phyloP scores from a whole-genome alignment of 1,140 invertebrate genomes.

The Papilio glaucus region DNA sequence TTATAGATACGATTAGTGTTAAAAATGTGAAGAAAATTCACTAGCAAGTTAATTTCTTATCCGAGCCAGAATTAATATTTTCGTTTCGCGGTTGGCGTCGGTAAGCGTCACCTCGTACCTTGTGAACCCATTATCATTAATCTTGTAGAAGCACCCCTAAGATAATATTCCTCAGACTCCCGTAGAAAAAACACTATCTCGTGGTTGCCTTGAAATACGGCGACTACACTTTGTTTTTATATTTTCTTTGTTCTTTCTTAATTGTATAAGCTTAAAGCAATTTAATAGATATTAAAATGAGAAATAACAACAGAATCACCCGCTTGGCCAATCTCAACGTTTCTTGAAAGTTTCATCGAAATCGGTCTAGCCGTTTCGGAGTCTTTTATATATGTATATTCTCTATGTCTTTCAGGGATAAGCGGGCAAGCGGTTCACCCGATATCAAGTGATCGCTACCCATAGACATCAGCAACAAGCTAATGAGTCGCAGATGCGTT shows the following conservation, averaged over 20 bases:
- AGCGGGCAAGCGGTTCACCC: too few relatives aligned
- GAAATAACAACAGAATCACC: too few relatives aligned
- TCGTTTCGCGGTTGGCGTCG: conserved; percentile 45
- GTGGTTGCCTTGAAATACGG: conserved; percentile 42
- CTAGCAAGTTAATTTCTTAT: conserved; percentile 29
- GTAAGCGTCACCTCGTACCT: conserved; percentile 53
- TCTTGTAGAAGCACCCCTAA: conserved; percentile 53
- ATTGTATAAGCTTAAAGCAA: neutral
- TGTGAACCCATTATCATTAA: conserved; percentile 62
- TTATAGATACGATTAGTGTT: conserved; percentile 10
- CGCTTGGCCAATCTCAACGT: too few relatives aligned
- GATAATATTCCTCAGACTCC: conserved; percentile 54
- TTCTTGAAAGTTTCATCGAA: too few relatives aligned
- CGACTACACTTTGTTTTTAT: conserved; percentile 10
- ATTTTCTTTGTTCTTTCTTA: neutral
- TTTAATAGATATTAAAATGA: neutral
- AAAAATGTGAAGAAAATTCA: conserved; percentile 27
- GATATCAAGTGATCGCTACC: too few relatives aligned
- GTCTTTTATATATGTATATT: too few relatives aligned
- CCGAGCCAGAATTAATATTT: conserved; percentile 54
- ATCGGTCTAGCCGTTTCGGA: too few relatives aligned
- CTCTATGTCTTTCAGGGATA: too few relatives aligned
- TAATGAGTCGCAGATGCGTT: too few relatives aligned
- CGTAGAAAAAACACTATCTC: conserved; percentile 54
- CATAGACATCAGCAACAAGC: too few relatives aligned